A percentile compares a stretch with the other conserved stretches of the same genome.
Evolutionary conservation across 2,888 invertebrate genomes (phyloP).

Genomic region (Laothoe populi): DNA sequence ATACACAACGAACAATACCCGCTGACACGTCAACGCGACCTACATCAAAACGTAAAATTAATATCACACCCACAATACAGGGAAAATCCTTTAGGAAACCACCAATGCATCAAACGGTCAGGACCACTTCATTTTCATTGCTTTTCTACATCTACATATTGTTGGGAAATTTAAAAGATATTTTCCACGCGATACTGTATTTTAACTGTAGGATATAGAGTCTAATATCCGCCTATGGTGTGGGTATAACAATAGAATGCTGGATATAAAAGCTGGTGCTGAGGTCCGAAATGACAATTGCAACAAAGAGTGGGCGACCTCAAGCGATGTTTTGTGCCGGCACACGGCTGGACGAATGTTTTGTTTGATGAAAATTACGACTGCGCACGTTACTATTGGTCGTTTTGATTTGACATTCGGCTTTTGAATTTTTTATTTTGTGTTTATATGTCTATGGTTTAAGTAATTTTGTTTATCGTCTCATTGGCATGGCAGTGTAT

Average conservation of each 20-base stretch:
- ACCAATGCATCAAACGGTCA: conserved; percentile 58
- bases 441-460: not conserved
- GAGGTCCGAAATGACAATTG: conserved; percentile 41
- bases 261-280: conserved; percentile 34
- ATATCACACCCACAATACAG: conserved; percentile 56
- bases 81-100: conserved; percentile 51
- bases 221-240: not conserved
- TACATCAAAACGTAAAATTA: conserved; percentile 61
- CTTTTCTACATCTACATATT: conserved; percentile 48
- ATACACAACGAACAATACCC: conserved; percentile 30
- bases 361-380: conserved; percentile 41
- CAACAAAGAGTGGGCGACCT: conserved; percentile 37
- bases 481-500: too few species aligned
- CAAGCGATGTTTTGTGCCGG: conserved; percentile 27
- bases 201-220: not conserved
- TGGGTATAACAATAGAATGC: conserved; percentile 30
- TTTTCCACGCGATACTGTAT: not conserved
- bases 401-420: conserved; percentile 22
- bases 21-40: conserved; percentile 39
- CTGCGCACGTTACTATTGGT: conserved; percentile 27
- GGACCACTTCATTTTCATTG: conserved; percentile 63
- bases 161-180: conserved; percentile 20
- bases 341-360: conserved; percentile 34
- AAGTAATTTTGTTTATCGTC: not conserved
- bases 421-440: conserved; percentile 23